Base-by-base conservation (phyloP, 2,113 vertebrate genomes). In the Hippocampus abdominalis region DNA sequence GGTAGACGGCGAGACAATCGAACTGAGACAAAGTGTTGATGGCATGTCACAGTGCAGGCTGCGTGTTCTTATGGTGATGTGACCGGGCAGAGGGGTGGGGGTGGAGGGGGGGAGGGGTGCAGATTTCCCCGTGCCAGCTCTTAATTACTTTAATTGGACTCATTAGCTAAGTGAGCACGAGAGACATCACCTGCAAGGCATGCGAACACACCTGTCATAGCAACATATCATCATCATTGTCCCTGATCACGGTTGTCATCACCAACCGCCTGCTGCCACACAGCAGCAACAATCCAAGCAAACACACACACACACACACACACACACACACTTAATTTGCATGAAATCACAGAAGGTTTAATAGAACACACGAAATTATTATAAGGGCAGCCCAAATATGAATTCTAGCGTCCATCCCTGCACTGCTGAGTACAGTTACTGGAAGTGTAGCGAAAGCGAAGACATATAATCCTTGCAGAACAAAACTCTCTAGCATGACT, bases 91-190 rank as follows among this genome's bases (percentile, higher is more conserved):
- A 66, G 68, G 21, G 32, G 77, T 77, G 75, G 81, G 78, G 79
- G 71, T 29, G 60, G 68, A 65, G 21, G 71, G 60, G 56, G 20
- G 66, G 25, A 60, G 61, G 62, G 23, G 73, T 51, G 53, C 68
- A 65, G 68, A 78, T 80, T 81, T 73, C 78, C 72, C 74, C 29
- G 53, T 88, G 89, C 89, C 88, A 89, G 85, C 87, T 87, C 81
- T 90, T 90, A 89, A 91, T 91, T 87, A 91, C 85, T 84, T 87
- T 90, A 89, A 90, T 90, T 87, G 87, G 79, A 84, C 76, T 84
- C 89, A 91, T 91, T 91, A 90, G 86, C 79, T 84, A 82, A 86
- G 86, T 84, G 85, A 89, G 74, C 87, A 81, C 86, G 82, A 82
- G 87, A 88, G 87, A 84, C 86, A 84, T 90, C 88, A 90, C 89